phyloP scores from a whole-genome alignment of 2,888 invertebrate species.

The Orchesella flavescens region DNA sequence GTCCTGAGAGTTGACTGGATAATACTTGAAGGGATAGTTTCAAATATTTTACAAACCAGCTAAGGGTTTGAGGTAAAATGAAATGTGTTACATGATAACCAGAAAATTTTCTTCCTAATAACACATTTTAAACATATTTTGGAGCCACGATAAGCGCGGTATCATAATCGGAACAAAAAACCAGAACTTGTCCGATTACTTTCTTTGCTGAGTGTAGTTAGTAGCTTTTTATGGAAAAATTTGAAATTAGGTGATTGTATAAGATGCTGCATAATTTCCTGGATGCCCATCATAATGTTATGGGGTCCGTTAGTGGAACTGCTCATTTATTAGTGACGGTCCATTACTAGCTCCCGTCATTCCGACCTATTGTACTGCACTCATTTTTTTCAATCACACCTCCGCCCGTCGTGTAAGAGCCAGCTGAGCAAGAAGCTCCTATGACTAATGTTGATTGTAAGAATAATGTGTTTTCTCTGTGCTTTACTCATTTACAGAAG shows the following conservation, averaged over 20 bases:
- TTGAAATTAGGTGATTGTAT: slow-evolving; percentile 15
- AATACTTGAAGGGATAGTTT: no score
- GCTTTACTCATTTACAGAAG: not conserved
- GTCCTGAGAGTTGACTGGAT: no score
- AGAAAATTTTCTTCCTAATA: no score
- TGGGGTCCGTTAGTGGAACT: slow-evolving; percentile 40
- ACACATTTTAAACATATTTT: no score
- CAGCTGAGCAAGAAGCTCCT: slow-evolving; percentile 15
- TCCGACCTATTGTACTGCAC: slow-evolving; percentile 28
- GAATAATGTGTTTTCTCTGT: not conserved
- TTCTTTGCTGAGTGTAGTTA: no score
- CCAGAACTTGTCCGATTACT: no score
- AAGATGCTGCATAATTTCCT: slow-evolving; percentile 35
- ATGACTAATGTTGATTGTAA: not conserved
- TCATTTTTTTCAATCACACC: slow-evolving; percentile 52
- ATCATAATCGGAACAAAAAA: no score
- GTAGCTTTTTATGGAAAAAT: no score
- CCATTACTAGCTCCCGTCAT: slow-evolving; percentile 36
- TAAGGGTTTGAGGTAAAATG: no score
- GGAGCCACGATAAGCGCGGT: no score
- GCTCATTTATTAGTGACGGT: slow-evolving; percentile 34
- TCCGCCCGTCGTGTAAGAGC: slow-evolving; percentile 2
- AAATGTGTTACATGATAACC: no score
- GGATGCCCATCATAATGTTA: slow-evolving; percentile 53
- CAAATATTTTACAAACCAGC: no score